Evolutionary conservation across 2,888 invertebrate species (phyloP), one percentile per base, ranked within the genome.

Genomic region (Eudemis profundana): DNA sequence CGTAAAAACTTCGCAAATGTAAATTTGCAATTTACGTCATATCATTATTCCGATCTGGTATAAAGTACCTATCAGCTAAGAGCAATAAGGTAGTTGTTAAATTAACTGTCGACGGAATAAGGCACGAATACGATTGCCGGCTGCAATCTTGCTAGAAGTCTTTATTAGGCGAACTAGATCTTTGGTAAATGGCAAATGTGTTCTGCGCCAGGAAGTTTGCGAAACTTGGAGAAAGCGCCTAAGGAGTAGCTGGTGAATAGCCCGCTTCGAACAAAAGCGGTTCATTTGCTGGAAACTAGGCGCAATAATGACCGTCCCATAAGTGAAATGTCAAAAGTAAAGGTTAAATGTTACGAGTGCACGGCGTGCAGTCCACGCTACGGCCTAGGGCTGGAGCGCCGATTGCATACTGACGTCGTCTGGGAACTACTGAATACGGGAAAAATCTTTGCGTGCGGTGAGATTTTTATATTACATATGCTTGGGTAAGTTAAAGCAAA

Each of bases 311-410:
- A 85, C 82, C 82, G 81, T 78, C 78, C 78, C 84, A 82, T 85
- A 81, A 82, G 79, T 82, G 78, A 88, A 89, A 90, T 89, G 89
- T 87, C 87, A 89, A 81, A 87, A 81, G 85, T 84, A 88, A 89
- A 89, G 89, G 88, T 89, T 86, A 89, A 87, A 89, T 79, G 86
- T 86, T 84, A 86, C 72, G 81, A 80, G 82, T 79, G 82, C 83
- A 81, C 70, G 72, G 74, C 73, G 72, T 72, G 70, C 72, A 73
- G 57, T 57, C 36, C 53, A 36, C 33, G 44, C 44, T n/a, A 56
- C 50, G 36, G 64, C 49, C 61, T 51, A 33, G 14, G 21, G 42
- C 50, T 50, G 50, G 38, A 46, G 60, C 44, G 53, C 51, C 46
- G 21, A 47, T 23, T 65, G 65, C 65, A 65, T 19, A 27, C 36